Base-by-base conservation (phyloP, 2,888 invertebrate genomes). In the Mesorhabditis spiculigera region DNA sequence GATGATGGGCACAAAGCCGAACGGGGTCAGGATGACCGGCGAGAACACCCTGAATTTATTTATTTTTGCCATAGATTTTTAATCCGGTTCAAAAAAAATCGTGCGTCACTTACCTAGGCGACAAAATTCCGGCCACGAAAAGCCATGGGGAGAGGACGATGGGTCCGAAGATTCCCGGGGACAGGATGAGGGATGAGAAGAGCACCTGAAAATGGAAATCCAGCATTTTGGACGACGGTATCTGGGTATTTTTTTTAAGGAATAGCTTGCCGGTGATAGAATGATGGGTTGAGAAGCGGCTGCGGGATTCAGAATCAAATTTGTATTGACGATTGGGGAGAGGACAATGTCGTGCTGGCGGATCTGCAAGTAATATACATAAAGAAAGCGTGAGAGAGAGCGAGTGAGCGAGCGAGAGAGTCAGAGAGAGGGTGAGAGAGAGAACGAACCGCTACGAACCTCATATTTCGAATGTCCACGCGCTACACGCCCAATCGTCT, bases 401-500 rank as follows among this genome's bases (percentile, higher is more conserved):
- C 1, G 28, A 28, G 28, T n/a, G n/a, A n/a, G n/a, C n/a, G 28
- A 28, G 28, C n/a, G 28, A 28, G 28, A 28, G 28, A 28, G 1
- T n/a, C n/a, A n/a, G 28, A 28, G 28, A 28, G 28, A 28, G 28
- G 28, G 28, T 28, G 28, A 28, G 28, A 28, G 28, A 28, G 28
- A 28, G 28, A 28, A 28, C 28, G 28, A 28, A 3, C 28, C 28
- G 28, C 28, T 28, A 28, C 28, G 28, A 28, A 71, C 75, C 45
- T 75, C 70, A 63, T 71, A 73, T n/a, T 67, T 68, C 10, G 71
- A 13, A 44, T 69, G 68, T 43, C 70, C 72, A 5, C 65, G 69
- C 4, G 80, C 77, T 42, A 79, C 44, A 2, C 70, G 66, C 3
- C 41, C 45, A 6, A 81, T 50, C 58, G 58, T 50, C n/a, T 50